These are phyloP conservation scores for Sebastes trivittatus DNA, from an alignment of 2,797 vertebrate genomes.

Conservation along the genomic window DNA sequence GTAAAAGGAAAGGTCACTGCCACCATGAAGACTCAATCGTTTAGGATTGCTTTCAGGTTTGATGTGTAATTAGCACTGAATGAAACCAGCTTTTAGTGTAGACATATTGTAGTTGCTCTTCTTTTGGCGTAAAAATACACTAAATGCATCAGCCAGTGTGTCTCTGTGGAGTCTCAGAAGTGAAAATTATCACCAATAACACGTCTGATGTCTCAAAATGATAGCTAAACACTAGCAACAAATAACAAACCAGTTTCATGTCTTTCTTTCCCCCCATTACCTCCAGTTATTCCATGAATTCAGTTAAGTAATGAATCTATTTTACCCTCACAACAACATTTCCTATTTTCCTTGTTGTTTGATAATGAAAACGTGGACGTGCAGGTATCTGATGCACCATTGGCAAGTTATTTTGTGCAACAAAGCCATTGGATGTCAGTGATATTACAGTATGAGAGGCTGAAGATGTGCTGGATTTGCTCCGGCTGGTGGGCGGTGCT, in stretches of 20 bases:
- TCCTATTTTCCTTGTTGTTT: background rate
- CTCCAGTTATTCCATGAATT: background rate
- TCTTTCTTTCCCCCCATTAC: background rate
- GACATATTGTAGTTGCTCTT: background rate
- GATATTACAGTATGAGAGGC: background rate
- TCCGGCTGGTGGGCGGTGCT: no score
- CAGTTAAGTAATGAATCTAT: background rate
- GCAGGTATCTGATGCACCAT: background rate
- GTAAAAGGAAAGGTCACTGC: background rate
- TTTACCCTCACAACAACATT: background rate
- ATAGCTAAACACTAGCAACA: background rate
- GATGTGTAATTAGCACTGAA: background rate
- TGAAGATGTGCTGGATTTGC: background rate
- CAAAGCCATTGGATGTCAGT: background rate
- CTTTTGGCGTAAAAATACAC: background rate
- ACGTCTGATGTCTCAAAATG: background rate
- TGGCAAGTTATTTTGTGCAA: background rate
- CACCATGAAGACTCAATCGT: background rate
- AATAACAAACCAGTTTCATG: background rate
- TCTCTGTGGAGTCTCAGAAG: background rate
- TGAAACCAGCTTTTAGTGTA: background rate
- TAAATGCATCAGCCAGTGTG: background rate
- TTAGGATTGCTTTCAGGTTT: background rate
- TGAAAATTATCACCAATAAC: background rate
- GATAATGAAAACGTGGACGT: background rate